Evolutionary conservation across 2,888 invertebrate genomes (phyloP).

Genomic region (Synanthedon myopaeformis): DNA sequence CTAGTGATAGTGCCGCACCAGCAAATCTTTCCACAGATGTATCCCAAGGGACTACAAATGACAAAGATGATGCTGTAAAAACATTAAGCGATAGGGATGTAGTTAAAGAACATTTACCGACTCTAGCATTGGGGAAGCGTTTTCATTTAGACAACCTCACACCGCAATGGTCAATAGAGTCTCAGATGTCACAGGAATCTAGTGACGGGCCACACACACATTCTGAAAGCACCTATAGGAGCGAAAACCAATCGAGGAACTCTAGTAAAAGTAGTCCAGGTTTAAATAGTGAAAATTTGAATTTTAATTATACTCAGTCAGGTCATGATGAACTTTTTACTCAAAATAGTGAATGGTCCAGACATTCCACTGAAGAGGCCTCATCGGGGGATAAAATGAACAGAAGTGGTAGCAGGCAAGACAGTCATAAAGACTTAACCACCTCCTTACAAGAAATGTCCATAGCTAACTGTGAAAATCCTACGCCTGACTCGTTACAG

Average conservation of each 20-base stretch:
- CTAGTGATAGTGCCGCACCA: constrained; percentile 15
- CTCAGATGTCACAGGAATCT: constrained; percentile 75
- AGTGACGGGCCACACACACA: constrained; percentile 73
- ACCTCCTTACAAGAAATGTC: constrained; percentile 47
- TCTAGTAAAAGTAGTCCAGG: constrained; percentile 61
- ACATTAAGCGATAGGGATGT: constrained; percentile 49
- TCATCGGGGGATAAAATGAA: constrained; percentile 22
- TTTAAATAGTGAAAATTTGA: constrained; percentile 44
- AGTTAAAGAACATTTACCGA: constrained; percentile 51
- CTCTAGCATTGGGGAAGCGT: constrained; percentile 52
- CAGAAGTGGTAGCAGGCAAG: constrained; percentile 24
- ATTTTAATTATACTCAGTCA: constrained; percentile 48
- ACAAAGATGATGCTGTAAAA: constrained; percentile 34
- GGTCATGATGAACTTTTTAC: constrained; percentile 31
- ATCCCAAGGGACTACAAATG: constrained; percentile 18
- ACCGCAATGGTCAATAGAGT: constrained; percentile 76
- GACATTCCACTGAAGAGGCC: constrained; percentile 28
- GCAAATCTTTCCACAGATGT: constrained; percentile 23
- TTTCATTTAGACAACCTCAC: constrained; percentile 56
- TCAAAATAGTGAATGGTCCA: constrained; percentile 40
- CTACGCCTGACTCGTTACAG: constrained; percentile 17
- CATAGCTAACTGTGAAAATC: constrained; percentile 36
- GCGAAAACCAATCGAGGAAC: constrained; percentile 70
- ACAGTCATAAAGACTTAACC: constrained; percentile 41
- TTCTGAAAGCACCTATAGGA: constrained; percentile 72